Evolutionary conservation across 2,888 invertebrate species (phyloP).

Genomic region (Drosophila testacea): DNA sequence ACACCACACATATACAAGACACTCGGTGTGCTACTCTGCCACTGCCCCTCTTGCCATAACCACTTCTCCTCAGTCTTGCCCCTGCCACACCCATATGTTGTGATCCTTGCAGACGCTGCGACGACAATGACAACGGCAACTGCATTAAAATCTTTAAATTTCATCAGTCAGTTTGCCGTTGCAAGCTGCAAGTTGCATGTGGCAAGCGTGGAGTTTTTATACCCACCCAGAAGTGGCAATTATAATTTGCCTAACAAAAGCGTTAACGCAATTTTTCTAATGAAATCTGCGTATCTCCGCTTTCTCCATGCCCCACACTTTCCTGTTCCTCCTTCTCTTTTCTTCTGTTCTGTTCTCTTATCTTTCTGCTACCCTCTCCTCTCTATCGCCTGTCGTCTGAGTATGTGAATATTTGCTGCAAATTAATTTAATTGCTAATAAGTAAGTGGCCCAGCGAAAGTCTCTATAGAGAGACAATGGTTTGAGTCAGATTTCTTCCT

Average conservation of each 20-base stretch:
- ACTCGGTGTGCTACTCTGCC: slow-evolving; percentile 20
- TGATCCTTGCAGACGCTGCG: slow-evolving; percentile 73
- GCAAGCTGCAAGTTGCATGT: slow-evolving; percentile 1
- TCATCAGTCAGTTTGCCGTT: slow-evolving; percentile 10
- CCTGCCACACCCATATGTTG: slow-evolving; percentile 11
- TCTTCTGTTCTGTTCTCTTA: slow-evolving; percentile 1
- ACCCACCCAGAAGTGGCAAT: slow-evolving; percentile 78
- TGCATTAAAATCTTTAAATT: slow-evolving; percentile 28
- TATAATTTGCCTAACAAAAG: slow-evolving; percentile 66
- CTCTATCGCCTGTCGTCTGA: slow-evolving; percentile 80
- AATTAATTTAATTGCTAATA: slow-evolving; percentile 85
- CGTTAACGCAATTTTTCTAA: slow-evolving; percentile 70
- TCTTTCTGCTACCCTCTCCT: slow-evolving; percentile 6
- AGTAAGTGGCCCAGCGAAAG: slow-evolving; percentile 69
- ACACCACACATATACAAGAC: slow-evolving; percentile 25
- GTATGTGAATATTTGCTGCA: slow-evolving; percentile 78
- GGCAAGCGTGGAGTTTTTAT: slow-evolving; percentile 15
- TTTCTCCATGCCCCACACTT: background rate
- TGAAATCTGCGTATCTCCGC: slow-evolving; percentile 62
- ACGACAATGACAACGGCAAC: slow-evolving; percentile 41
- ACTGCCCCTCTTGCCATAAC: background rate
- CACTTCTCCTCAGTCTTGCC: background rate
- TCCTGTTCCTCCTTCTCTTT: background rate
- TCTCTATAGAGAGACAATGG: slow-evolving; percentile 52
- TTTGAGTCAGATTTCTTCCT: background rate